A percentile compares a stretch with the other conserved stretches of the same genome.
Conservation (phyloP, 2,113 vertebrate species). For the Mobula hypostoma region DNA sequence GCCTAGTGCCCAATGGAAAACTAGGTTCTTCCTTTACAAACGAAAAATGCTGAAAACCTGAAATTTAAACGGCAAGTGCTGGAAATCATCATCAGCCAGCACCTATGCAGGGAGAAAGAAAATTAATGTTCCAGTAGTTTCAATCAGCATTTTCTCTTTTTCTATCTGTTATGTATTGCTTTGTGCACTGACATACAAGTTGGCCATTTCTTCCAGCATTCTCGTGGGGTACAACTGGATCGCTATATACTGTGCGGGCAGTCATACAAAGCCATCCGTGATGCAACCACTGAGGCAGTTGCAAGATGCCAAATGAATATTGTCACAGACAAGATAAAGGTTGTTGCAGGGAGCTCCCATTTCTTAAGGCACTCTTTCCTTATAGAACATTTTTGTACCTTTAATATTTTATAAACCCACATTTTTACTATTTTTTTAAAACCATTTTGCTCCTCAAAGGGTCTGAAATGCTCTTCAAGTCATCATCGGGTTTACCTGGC, state of each 20-base stretch:
- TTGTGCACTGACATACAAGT: not conserved
- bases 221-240: slow-evolving; percentile 44
- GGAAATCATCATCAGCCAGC: no score
- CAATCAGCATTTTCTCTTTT: no score
- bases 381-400: no score
- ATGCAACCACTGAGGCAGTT: slow-evolving; percentile 44
- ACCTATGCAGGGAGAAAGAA: no score
- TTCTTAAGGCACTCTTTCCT: not conserved
- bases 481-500: slow-evolving; percentile 43
- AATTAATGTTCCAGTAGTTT: no score
- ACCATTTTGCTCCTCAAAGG: slow-evolving; percentile 42
- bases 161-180: not conserved
- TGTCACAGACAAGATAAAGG: slow-evolving; percentile 46
- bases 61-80: no score
- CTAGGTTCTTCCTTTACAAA: no score
- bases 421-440: not conserved
- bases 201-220: slow-evolving; percentile 39
- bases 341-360: slow-evolving; percentile 39
- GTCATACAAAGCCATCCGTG: slow-evolving; percentile 47
- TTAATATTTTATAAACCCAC: not conserved
- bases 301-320: slow-evolving; percentile 38
- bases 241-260: slow-evolving; percentile 53
- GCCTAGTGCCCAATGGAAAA: no score
- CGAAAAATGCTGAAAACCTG: no score
- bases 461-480: slow-evolving; percentile 35